Base-by-base conservation (phyloP, 2,888 invertebrate genomes). In the Vesta saturnalis region DNA sequence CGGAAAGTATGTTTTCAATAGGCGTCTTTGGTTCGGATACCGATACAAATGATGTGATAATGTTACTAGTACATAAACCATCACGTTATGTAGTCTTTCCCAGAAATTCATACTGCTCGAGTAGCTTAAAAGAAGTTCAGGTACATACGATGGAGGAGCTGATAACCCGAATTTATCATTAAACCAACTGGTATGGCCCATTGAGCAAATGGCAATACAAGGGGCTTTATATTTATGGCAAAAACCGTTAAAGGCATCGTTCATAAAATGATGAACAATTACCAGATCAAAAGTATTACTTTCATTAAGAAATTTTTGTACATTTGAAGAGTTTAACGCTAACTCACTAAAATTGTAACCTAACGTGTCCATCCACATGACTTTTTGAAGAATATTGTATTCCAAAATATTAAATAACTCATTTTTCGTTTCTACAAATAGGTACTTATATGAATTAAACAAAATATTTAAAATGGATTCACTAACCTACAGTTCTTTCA, bases 101-200 rank as follows among this genome's bases (percentile, higher is more conserved):
- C 30, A 55, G 19, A 73, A 73, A 10, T 14, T 62, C 60, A 61
- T 70, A 30, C 61, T 46, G 4, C 14, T 10, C 0, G 61, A 6
- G 12, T 30, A 43, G 1, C 23, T 18, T 12, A 57, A 5, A 8
- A 30, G 83, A 6, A 82, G 82, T 54, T 86, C 84, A 0, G 86
- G 85, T 30, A 86, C 83, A 77, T 83, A 85, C 0, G 87, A 84
- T 77, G 83, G 84, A 0, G 85, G 83, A 0, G 79, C 80, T 0
- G 86, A 81, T 47, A 83, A 74, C 0, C 86, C 86, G 80, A 85
- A 81, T 72, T 83, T 81, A 64, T 83, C 82, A 58, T 84, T 84
- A 76, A 85, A 82, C 73, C 82, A 83, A 57, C 82, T 80, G 58
- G 80, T 80, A 65, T 81, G 82, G 23, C 83, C 84, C n/a, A 66